Evolutionary conservation across 2,797 vertebrate genomes (phyloP).

Genomic region (Champsocephalus esox): DNA sequence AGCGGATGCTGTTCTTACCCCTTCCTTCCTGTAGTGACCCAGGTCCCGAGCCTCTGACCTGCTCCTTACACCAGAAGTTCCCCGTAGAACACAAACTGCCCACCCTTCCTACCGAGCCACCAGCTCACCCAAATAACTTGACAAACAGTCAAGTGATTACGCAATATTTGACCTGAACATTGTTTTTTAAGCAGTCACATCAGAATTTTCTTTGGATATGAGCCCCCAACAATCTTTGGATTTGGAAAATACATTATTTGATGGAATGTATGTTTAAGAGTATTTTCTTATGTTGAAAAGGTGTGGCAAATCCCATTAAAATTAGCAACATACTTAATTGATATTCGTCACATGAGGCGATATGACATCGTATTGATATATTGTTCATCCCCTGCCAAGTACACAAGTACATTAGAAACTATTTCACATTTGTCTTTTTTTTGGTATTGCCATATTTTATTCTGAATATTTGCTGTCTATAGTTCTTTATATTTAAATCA

Average conservation of each 20-base stretch:
- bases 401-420: slow-evolving; percentile 29
- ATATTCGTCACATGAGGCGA: background rate
- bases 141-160: slow-evolving; percentile 28
- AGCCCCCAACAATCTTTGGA: background rate
- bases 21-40: slow-evolving; percentile 84
- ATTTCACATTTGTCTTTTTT: slow-evolving; percentile 14
- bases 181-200: background rate
- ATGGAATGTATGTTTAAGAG: background rate
- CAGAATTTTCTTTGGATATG: background rate
- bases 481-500: background rate
- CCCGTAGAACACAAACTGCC: slow-evolving; percentile 55
- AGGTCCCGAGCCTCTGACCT: slow-evolving; percentile 71
- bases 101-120: slow-evolving; percentile 70
- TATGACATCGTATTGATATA: slow-evolving; percentile 1
- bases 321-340: background rate
- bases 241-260: background rate
- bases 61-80: slow-evolving; percentile 65
- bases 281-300: background rate
- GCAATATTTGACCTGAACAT: slow-evolving; percentile 10
- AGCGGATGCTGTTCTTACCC: slow-evolving; percentile 76
- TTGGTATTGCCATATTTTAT: background rate
- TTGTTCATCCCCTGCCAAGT: slow-evolving; percentile 27
- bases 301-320: background rate
- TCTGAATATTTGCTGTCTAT: background rate
- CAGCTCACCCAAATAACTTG: slow-evolving; percentile 44